A percentile compares a stretch with the other conserved stretches of the same genome.
Conservation (phyloP, 1,140 invertebrate species). For the Drosophila trapezifrons region DNA sequence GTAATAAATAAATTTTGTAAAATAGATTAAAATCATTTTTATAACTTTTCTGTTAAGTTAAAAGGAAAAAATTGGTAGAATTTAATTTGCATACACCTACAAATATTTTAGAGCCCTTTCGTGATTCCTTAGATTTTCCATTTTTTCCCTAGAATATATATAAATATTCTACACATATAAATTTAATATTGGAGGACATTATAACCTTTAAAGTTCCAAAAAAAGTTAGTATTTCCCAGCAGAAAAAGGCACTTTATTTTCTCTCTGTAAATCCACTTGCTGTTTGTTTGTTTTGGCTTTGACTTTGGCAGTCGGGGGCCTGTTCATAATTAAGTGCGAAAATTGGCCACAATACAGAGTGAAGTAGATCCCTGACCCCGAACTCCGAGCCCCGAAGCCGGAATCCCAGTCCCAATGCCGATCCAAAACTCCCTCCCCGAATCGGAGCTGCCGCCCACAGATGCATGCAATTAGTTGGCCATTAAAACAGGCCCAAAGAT, state of each 20-base stretch:
- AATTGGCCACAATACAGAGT: constrained; percentile 57
- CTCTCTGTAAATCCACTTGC: neutral
- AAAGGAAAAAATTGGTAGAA: too few relatives aligned
- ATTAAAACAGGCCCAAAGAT: constrained; percentile 66
- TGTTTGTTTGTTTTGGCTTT: constrained; percentile 12
- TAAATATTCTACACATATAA: too few relatives aligned
- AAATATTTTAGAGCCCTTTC: too few relatives aligned
- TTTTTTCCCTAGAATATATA: too few relatives aligned
- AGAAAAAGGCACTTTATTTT: neutral
- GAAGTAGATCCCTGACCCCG: constrained; percentile 13
- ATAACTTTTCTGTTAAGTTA: too few relatives aligned
- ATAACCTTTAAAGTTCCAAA: too few relatives aligned
- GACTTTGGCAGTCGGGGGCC: constrained; percentile 6
- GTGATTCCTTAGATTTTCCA: too few relatives aligned
- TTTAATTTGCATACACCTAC: too few relatives aligned
- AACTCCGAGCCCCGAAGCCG: neutral
- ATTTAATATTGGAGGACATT: too few relatives aligned
- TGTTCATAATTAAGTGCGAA: constrained; percentile 78
- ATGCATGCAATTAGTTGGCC: constrained; percentile 64
- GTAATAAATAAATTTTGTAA: too few relatives aligned
- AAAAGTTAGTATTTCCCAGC: too few relatives aligned
- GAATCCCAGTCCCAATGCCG: neutral
- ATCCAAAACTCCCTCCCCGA: neutral
- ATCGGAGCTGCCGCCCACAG: constrained; percentile 54
- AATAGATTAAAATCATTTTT: too few relatives aligned